These are phyloP conservation scores for Halcyon smyrnensis DNA, from an alignment of 2,797 vertebrate species.

Conservation along the genomic window DNA sequence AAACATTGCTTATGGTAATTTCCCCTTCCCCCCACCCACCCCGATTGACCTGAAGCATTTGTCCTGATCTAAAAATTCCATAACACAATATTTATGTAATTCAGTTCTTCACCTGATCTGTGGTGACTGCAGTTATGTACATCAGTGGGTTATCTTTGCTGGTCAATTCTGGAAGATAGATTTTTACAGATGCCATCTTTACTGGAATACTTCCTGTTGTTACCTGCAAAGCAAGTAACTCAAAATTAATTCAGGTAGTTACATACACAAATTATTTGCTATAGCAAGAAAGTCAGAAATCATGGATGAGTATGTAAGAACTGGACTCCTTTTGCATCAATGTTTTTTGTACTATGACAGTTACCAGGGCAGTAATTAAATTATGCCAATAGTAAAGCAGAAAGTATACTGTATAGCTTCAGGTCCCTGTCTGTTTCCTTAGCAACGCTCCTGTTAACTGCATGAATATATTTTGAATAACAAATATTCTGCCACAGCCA, in stretches of 20 bases:
- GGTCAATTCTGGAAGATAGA: slow-evolving; percentile 83
- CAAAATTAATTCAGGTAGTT: background rate
- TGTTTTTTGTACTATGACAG: background rate
- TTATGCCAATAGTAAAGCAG: background rate
- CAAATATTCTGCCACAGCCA: background rate
- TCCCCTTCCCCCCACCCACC: too few relatives aligned
- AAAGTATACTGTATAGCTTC: background rate
- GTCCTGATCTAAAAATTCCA: background rate
- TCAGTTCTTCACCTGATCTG: slow-evolving; percentile 72
- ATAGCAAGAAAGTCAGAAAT: background rate
- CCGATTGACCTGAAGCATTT: background rate
- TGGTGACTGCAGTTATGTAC: slow-evolving; percentile 83
- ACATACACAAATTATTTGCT: background rate
- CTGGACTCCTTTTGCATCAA: background rate
- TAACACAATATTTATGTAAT: background rate
- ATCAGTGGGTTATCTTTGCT: slow-evolving; percentile 84
- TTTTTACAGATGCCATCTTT: slow-evolving; percentile 81
- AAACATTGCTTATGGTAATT: accelerated
- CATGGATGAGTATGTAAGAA: background rate
- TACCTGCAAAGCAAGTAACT: slow-evolving; percentile 75
- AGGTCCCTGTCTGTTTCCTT: background rate
- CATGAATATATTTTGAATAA: background rate
- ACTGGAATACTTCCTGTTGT: slow-evolving; percentile 85
- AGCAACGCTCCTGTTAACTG: background rate
- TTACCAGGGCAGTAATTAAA: background rate